phyloP scores from a whole-genome alignment of 2,888 invertebrate genomes.

The Nemapogon koenigi region DNA sequence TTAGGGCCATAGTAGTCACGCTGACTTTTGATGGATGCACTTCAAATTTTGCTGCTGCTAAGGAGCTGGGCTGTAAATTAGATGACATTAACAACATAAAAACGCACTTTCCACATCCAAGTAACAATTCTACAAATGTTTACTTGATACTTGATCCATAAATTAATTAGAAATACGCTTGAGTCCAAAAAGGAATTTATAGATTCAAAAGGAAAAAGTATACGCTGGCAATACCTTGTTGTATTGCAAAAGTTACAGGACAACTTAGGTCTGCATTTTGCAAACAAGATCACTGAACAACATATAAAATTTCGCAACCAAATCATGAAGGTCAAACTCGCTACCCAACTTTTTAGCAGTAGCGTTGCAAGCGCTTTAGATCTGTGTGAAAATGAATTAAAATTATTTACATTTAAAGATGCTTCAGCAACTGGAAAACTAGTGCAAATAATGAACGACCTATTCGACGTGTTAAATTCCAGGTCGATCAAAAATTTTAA shows the following conservation, averaged over 20 bases:
- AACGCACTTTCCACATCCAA: background rate
- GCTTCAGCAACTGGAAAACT: background rate
- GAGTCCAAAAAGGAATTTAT: constrained; percentile 6
- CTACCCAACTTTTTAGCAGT: constrained; percentile 2
- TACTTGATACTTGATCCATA: background rate
- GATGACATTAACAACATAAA: background rate
- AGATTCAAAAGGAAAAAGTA: constrained; percentile 1
- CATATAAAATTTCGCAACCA: constrained; percentile 4
- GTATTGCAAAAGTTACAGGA: background rate
- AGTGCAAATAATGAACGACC: background rate
- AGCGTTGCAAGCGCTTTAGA: constrained; percentile 3
- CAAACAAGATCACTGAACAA: background rate
- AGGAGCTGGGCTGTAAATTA: background rate
- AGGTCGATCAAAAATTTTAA: background rate
- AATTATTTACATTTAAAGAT: background rate
- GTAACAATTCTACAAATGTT: background rate
- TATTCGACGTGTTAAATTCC: constrained; percentile 7
- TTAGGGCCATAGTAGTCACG: background rate
- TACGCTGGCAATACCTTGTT: constrained; percentile 3
- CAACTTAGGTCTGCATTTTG: background rate
- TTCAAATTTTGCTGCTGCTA: too few relatives aligned
- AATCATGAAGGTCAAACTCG: constrained; percentile 6
- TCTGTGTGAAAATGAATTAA: background rate
- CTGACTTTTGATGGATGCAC: too few relatives aligned
- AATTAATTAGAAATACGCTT: constrained; percentile 10